These are phyloP conservation scores for Brachionus calyciflorus DNA, from an alignment of 1,140 invertebrate species.

Conservation along the genomic window DNA sequence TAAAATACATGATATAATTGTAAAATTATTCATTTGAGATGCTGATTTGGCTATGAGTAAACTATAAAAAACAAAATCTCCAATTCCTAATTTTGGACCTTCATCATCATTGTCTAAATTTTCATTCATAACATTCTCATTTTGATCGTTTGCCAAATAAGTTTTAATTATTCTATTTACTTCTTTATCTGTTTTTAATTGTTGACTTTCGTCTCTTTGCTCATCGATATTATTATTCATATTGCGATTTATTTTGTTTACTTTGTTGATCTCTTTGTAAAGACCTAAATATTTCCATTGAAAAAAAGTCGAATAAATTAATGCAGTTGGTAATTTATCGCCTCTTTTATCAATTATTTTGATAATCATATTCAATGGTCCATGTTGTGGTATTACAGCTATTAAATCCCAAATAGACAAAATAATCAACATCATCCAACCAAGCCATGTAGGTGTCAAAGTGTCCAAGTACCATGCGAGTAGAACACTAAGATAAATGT, in stretches of 20 bases:
- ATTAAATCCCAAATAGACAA: conserved; percentile 98
- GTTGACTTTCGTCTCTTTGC: too few species aligned
- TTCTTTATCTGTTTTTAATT: neutral
- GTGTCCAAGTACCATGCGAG: conserved; percentile 99
- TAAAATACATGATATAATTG: conserved; percentile 48
- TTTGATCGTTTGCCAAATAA: neutral
- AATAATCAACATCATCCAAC: conserved; percentile 90
- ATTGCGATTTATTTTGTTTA: neutral
- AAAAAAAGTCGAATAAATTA: conserved; percentile 82
- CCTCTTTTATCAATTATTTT: conserved; percentile 97
- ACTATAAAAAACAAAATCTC: conserved; percentile 99
- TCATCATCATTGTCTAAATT: conserved; percentile 58
- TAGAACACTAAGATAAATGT: conserved; percentile 92
- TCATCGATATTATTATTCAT: neutral
- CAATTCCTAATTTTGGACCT: conserved; percentile 92
- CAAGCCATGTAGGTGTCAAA: conserved; percentile 96
- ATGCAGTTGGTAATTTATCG: conserved; percentile 94
- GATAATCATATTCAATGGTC: conserved; percentile 89
- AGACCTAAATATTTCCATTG: neutral
- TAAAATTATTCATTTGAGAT: conserved; percentile 54
- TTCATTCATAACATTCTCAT: conserved; percentile 48
- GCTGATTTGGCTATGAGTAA: conserved; percentile 96
- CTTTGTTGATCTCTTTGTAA: too few species aligned
- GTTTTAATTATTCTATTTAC: neutral
- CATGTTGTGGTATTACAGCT: conserved; percentile 91